These are phyloP conservation scores for Chloropsis hardwickii DNA, from an alignment of 2,113 vertebrate species.

Conservation along the genomic window DNA sequence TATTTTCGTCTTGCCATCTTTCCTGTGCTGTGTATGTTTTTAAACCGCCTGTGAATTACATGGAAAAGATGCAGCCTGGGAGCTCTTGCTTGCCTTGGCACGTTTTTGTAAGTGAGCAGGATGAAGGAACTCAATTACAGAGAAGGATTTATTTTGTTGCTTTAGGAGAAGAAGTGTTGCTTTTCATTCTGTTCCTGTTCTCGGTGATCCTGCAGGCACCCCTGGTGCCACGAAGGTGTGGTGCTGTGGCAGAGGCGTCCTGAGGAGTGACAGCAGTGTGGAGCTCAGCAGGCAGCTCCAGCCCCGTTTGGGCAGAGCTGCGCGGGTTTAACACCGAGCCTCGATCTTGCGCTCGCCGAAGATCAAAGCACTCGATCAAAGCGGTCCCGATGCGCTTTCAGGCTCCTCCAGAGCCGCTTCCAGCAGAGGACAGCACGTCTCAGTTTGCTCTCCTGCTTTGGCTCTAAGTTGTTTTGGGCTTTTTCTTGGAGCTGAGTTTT, in stretches of 20 bases:
- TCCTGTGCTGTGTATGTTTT: background rate
- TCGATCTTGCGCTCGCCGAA: background rate
- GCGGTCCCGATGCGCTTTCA: background rate
- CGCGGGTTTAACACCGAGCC: background rate
- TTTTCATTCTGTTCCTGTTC: background rate
- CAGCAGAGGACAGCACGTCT: constrained; percentile 41
- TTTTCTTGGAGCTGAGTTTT: background rate
- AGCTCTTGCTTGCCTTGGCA: background rate
- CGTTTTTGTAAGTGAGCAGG: background rate
- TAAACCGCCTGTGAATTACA: accelerated
- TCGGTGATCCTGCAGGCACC: too few relatives aligned
- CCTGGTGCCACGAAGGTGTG: accelerated
- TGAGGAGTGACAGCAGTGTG: background rate
- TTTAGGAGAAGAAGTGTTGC: background rate
- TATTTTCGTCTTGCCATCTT: background rate
- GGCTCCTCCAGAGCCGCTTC: background rate
- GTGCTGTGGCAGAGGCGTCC: background rate
- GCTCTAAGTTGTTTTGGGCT: background rate
- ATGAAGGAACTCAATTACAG: background rate
- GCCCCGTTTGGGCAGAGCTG: background rate
- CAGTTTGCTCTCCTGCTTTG: background rate
- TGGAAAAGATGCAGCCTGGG: background rate
- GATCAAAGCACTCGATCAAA: background rate
- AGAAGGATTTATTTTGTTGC: background rate
- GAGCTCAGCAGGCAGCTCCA: background rate